Evolutionary conservation across 2,113 vertebrate species (phyloP).

Genomic region (Sinocyclocheilus grahami): DNA sequence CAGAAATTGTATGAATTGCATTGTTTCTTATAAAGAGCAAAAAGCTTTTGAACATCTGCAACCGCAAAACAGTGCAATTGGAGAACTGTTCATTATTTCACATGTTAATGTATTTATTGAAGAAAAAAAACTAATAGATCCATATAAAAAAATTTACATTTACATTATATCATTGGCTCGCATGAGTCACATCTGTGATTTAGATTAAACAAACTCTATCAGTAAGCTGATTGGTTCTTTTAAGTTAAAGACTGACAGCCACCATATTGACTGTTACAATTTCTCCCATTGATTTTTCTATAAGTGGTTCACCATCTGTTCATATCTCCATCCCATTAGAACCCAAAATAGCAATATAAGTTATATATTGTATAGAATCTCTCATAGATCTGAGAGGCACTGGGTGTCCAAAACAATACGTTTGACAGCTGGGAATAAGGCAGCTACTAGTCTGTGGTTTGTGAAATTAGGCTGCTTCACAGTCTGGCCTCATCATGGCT

Average conservation of each 20-base stretch:
- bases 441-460: slow-evolving; percentile 34
- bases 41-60: too few species aligned
- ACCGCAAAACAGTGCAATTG: too few species aligned
- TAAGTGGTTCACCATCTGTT: not conserved
- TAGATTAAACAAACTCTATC: not conserved
- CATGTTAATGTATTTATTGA: too few species aligned
- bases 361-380: not conserved
- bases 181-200: not conserved
- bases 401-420: not conserved
- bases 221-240: not conserved
- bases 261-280: not conserved
- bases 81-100: too few species aligned
- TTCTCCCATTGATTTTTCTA: not conserved
- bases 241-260: not conserved
- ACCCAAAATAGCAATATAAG: not conserved
- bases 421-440: slow-evolving; percentile 20
- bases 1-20: too few species aligned
- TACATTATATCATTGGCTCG: not conserved
- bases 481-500: slow-evolving; percentile 46
- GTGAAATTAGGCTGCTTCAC: slow-evolving; percentile 42
- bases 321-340: not conserved
- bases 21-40: too few species aligned
- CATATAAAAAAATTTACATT: not conserved
- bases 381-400: not conserved
- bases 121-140: not conserved